Evolutionary conservation across 2,888 invertebrate genomes (phyloP).

Genomic region (Zaprionus obscuricornis): DNA sequence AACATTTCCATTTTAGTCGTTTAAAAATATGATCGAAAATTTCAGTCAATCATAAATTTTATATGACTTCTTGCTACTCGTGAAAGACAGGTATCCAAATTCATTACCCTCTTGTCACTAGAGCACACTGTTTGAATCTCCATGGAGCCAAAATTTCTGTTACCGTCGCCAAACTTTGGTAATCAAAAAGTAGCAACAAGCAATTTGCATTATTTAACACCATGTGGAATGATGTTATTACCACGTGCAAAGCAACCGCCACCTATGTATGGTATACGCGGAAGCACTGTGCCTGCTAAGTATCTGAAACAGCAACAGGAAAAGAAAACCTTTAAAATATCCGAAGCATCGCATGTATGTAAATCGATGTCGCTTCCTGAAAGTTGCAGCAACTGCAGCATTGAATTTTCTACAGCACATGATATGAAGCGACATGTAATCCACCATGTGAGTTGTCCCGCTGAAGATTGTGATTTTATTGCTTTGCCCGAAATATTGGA

Average conservation of each 20-base stretch:
- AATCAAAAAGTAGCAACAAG: too few relatives aligned
- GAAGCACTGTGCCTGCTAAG: slow-evolving; percentile 80
- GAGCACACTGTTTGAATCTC: slow-evolving; percentile 30
- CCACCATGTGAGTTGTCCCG: slow-evolving; percentile 91
- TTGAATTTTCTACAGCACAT: slow-evolving; percentile 87
- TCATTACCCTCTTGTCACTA: neutral
- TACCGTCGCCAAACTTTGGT: slow-evolving; percentile 79
- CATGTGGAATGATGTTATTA: slow-evolving; percentile 81
- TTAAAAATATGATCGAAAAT: too few relatives aligned
- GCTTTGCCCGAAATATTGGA: slow-evolving; percentile 87
- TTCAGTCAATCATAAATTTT: too few relatives aligned
- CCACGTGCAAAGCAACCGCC: slow-evolving; percentile 81
- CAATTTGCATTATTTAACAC: slow-evolving; percentile 74
- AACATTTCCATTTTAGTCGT: too few relatives aligned
- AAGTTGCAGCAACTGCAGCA: slow-evolving; percentile 92
- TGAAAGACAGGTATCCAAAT: too few relatives aligned
- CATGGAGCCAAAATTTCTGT: slow-evolving; percentile 75
- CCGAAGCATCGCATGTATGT: slow-evolving; percentile 31
- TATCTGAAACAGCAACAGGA: slow-evolving; percentile 54
- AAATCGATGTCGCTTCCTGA: slow-evolving; percentile 68
- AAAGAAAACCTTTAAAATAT: neutral
- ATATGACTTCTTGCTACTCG: too few relatives aligned
- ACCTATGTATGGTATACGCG: slow-evolving; percentile 83
- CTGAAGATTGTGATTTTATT: slow-evolving; percentile 87
- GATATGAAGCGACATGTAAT: slow-evolving; percentile 87